These are phyloP conservation scores for Phyllotreta striolata DNA, from an alignment of 2,888 invertebrate genomes.

Conservation along the genomic window DNA sequence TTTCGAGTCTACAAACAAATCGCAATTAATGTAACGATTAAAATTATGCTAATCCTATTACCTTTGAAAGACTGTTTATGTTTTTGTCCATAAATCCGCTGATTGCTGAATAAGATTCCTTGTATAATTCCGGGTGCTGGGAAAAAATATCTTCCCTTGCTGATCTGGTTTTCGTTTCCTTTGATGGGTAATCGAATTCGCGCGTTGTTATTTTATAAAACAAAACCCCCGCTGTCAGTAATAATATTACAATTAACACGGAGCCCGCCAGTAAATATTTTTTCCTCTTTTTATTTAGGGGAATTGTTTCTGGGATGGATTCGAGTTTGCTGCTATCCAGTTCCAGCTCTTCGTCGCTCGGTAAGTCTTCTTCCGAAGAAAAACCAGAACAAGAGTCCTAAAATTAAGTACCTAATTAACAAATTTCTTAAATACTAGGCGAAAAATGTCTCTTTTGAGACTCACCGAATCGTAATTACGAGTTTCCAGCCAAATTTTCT, in stretches of 20 bases:
- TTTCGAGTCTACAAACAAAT: too few species aligned
- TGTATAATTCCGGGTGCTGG: background rate
- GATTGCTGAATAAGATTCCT: background rate
- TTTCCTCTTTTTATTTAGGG: background rate
- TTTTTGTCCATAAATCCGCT: conserved; percentile 6
- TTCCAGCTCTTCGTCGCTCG: too few species aligned
- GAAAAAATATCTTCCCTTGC: background rate
- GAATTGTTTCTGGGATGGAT: background rate
- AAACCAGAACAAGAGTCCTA: too few species aligned
- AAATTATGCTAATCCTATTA: background rate
- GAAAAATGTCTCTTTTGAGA: too few species aligned
- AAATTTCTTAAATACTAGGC: background rate
- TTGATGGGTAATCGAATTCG: background rate
- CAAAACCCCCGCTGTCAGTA: background rate
- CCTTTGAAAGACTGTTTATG: background rate
- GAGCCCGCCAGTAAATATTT: background rate
- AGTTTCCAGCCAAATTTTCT: conserved; percentile 79
- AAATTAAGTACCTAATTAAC: background rate
- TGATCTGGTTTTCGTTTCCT: background rate
- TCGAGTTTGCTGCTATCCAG: too few species aligned
- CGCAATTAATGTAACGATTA: too few species aligned
- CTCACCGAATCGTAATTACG: conserved; percentile 51
- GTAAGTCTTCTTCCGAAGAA: too few species aligned
- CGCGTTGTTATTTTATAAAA: conserved; percentile 1
- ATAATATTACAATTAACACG: background rate